Evolutionary conservation across 2,797 vertebrate genomes (phyloP), one percentile per base, ranked within the genome.

Genomic region (Denticeps clupeoides): DNA sequence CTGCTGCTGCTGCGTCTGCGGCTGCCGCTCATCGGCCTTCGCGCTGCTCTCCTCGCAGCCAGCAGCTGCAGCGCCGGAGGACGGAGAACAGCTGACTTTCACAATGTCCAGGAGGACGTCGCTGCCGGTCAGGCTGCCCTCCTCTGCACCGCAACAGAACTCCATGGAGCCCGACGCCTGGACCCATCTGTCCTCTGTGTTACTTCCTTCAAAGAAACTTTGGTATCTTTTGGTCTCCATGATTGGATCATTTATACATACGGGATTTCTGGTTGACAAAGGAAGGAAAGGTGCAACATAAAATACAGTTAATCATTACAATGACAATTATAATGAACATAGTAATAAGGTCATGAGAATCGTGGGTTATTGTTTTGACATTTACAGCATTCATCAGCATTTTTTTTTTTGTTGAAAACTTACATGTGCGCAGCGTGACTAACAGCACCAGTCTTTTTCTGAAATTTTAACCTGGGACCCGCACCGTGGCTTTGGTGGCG

Each of bases 221-320:
- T 85, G 86, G 86, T 91, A 96, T 87, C 88, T 91, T 89, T 96
- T 94, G 79, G 92, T 90, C 82, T 97, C 93, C 93, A 97, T 97
- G 70, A 75, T 87, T 93, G 79, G 70, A 66, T 83, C 79, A 84
- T 80, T 69, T 80, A 81, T 64, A 75, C 57, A 74, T 73, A 84
- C 84, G 58, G 59, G 26, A 45, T 37, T 35, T 38, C 53, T n/a
- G 33, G 13, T 12, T 40, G 47, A 51, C 12, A 5, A 38, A 27
- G 41, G 11, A 61, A 25, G 58, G 27, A 64, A 38, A 62, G 19
- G 2, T 56, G 51, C 58, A 37, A 6, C 40, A 53, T 40, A 15
- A 49, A 49, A 58, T 42, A 29, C 21, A 58, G 41, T 42, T n/a
- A n/a, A n/a, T n/a, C n/a, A n/a, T n/a, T n/a, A n/a, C n/a, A n/a